phyloP scores from a whole-genome alignment of 2,113 vertebrate species.

The Erinaceus europaeus region DNA sequence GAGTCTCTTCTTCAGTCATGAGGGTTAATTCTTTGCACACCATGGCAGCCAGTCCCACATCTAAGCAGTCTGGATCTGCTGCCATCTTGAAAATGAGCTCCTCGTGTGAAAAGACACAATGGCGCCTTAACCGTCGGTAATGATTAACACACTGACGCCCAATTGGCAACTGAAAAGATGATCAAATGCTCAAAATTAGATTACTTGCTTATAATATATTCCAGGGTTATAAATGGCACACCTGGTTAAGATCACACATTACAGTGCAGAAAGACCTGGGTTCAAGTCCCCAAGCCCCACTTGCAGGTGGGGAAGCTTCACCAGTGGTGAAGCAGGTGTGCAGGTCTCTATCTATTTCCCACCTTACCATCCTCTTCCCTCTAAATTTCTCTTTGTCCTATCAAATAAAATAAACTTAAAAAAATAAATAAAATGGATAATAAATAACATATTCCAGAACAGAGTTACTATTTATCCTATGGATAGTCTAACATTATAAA shows the following conservation, averaged over 20 bases:
- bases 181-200: constrained; percentile 49
- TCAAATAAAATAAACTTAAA: no score
- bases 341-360: no score
- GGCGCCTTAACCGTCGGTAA: constrained; percentile 92
- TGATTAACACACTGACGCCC: constrained; percentile 97
- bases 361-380: no score
- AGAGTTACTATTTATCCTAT: background rate
- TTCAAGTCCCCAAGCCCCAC: no score
- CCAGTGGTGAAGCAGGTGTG: no score
- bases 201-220: constrained; percentile 7
- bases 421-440: no score
- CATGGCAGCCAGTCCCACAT: constrained; percentile 95
- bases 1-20: constrained; percentile 93
- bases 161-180: constrained; percentile 88
- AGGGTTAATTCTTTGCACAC: constrained; percentile 94
- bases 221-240: no score
- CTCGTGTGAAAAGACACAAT: constrained; percentile 98
- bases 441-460: background rate
- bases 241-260: no score
- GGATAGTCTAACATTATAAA: constrained; percentile 4
- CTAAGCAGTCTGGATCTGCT: constrained; percentile 94
- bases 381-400: no score
- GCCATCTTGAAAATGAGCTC: constrained; percentile 99
- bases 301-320: no score
- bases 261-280: no score